These are phyloP conservation scores for Fistularia commersonii DNA, from an alignment of 2,797 vertebrate species.

Conservation along the genomic window DNA sequence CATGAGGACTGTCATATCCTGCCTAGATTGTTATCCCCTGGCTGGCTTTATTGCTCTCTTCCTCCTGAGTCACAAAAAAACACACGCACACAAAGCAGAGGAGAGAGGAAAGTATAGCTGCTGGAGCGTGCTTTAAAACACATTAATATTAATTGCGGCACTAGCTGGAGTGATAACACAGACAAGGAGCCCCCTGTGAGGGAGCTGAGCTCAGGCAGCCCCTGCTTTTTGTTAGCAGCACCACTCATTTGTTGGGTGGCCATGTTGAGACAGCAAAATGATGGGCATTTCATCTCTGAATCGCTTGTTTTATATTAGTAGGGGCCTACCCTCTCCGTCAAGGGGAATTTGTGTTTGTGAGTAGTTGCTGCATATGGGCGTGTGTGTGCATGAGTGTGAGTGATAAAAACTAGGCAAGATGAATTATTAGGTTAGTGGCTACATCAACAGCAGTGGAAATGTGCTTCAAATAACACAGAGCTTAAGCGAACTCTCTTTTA, in stretches of 20 bases:
- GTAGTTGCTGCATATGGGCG: constrained; percentile 20
- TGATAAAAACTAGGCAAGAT: constrained; percentile 51
- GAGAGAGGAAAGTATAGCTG: constrained; percentile 47
- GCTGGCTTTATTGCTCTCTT: constrained; percentile 70
- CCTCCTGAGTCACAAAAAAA: constrained; percentile 58
- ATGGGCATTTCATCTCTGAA: constrained; percentile 63
- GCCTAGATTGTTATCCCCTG: constrained; percentile 72
- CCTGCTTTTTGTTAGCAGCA: constrained; percentile 54
- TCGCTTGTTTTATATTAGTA: constrained; percentile 63
- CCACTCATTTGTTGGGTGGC: constrained; percentile 51
- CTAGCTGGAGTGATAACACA: constrained; percentile 68
- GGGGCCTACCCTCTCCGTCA: constrained; percentile 36
- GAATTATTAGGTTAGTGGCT: constrained; percentile 63
- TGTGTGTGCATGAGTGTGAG: constrained; percentile 19
- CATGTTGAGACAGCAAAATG: constrained; percentile 44
- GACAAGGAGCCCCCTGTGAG: constrained; percentile 62
- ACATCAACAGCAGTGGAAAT: constrained; percentile 66
- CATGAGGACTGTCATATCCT: constrained; percentile 80
- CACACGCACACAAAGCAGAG: constrained; percentile 7
- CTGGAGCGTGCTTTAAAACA: constrained; percentile 72
- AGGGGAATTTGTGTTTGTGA: constrained; percentile 54
- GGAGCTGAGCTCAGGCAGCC: constrained; percentile 49
- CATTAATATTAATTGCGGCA: constrained; percentile 82
- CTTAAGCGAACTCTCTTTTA: constrained; percentile 69
- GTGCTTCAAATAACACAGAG: constrained; percentile 65